These are phyloP conservation scores for Odocoileus virginianus DNA, from an alignment of 2,113 vertebrate genomes.

Conservation along the genomic window DNA sequence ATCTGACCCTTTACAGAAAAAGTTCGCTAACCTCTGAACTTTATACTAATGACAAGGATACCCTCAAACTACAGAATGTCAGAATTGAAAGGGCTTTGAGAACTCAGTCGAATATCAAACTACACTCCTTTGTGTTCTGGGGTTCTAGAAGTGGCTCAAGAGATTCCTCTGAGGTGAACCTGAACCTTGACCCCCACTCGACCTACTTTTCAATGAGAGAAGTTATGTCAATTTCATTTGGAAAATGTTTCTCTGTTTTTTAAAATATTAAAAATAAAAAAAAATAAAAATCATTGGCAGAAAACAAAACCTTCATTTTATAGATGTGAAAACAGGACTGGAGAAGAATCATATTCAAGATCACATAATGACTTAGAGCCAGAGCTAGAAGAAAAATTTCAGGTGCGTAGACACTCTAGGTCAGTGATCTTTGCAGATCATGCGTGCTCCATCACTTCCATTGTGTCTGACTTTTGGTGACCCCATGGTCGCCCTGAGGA, in stretches of 20 bases:
- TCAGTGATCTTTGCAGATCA: neutral
- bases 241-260: neutral
- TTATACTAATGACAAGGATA: neutral
- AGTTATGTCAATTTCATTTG: neutral
- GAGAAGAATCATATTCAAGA: neutral
- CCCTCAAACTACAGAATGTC: neutral
- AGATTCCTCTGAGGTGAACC: neutral
- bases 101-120: neutral
- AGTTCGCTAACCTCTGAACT: neutral
- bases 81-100: neutral
- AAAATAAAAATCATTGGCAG: neutral
- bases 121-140: neutral
- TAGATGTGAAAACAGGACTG: neutral
- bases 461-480: neutral
- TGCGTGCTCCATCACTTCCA: neutral
- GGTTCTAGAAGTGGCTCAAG: neutral
- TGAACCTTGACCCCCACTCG: neutral
- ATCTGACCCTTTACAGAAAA: neutral
- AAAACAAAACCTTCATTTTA: neutral
- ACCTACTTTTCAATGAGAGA: neutral
- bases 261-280: constrained; percentile 17
- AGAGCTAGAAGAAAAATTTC: neutral
- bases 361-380: neutral
- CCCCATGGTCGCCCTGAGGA: neutral
- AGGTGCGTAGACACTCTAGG: neutral